Percentiles rank a stretch among this genome's conserved stretches.
phyloP scores from a whole-genome alignment of 2,113 vertebrate species.

The Petrocephalus microphthalmus region DNA sequence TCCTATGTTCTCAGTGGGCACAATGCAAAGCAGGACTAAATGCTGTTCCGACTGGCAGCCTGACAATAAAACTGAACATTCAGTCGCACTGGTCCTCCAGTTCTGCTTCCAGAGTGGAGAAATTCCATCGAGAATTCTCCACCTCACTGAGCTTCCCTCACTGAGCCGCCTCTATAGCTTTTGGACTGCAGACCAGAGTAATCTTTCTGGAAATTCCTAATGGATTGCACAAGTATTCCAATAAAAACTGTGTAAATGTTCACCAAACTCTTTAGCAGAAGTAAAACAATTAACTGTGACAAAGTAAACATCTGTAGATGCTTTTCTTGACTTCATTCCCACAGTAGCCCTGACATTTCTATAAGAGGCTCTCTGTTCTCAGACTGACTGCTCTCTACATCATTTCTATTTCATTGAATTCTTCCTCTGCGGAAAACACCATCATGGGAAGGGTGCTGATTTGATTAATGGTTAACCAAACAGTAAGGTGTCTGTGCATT shows the following conservation, averaged over 20 bases:
- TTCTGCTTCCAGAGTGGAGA: neutral
- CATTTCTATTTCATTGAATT: neutral
- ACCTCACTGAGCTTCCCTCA: neutral
- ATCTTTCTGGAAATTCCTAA: neutral
- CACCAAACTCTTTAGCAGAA: neutral
- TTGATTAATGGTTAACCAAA: neutral
- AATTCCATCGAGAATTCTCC: neutral
- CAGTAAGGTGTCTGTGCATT: neutral
- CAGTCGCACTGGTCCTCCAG: neutral
- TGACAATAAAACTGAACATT: neutral
- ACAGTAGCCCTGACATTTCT: neutral
- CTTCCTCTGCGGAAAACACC: neutral
- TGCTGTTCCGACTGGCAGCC: neutral
- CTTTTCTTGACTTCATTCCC: neutral
- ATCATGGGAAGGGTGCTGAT: neutral
- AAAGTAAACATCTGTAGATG: neutral
- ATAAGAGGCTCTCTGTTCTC: neutral
- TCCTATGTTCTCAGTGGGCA: neutral
- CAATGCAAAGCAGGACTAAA: neutral
- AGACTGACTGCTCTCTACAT: neutral
- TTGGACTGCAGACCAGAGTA: neutral
- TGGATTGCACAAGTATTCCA: neutral
- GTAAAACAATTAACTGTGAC: neutral
- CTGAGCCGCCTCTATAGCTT: neutral
- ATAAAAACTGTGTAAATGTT: neutral